Conservation (phyloP, 1,140 invertebrate species). For the Meloidogyne chitwoodi region DNA sequence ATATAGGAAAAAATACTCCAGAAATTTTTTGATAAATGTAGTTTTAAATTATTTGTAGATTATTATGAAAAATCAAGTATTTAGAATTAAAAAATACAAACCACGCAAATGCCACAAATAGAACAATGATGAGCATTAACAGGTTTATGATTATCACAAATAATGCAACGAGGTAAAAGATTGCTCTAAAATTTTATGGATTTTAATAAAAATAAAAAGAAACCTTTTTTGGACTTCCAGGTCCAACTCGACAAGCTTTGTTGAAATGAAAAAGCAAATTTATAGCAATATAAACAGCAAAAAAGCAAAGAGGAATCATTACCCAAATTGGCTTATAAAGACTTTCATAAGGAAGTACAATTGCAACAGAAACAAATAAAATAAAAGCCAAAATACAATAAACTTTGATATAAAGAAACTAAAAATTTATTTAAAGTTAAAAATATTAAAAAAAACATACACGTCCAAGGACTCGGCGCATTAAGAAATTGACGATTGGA, state of each 20-base stretch:
- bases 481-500: slow-evolving; percentile 22
- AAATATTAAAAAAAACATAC: slow-evolving; percentile 10
- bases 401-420: slow-evolving; percentile 51
- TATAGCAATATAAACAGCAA: slow-evolving; percentile 18
- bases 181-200: slow-evolving; percentile 30
- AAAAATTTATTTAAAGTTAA: slow-evolving; percentile 22
- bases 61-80: background rate
- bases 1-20: no score
- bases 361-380: slow-evolving; percentile 40
- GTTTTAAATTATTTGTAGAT: no score
- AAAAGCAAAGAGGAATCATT: slow-evolving; percentile 24
- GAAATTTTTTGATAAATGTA: no score
- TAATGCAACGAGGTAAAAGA: slow-evolving; percentile 68
- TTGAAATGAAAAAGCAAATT: slow-evolving; percentile 49
- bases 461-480: slow-evolving; percentile 28
- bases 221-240: slow-evolving; percentile 51
- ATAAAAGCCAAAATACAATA: slow-evolving; percentile 49
- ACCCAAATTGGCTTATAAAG: slow-evolving; percentile 39
- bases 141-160: slow-evolving; percentile 78
- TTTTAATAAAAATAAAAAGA: slow-evolving; percentile 4
- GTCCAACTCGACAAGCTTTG: slow-evolving; percentile 45
- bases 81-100: slow-evolving; percentile 70
- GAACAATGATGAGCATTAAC: slow-evolving; percentile 82
- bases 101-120: slow-evolving; percentile 86
- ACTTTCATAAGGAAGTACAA: slow-evolving; percentile 52